Percentiles rank a stretch among this genome's conserved stretches.
Evolutionary conservation across 2,113 vertebrate genomes (phyloP).

Genomic region (Hemichromis elongatus): DNA sequence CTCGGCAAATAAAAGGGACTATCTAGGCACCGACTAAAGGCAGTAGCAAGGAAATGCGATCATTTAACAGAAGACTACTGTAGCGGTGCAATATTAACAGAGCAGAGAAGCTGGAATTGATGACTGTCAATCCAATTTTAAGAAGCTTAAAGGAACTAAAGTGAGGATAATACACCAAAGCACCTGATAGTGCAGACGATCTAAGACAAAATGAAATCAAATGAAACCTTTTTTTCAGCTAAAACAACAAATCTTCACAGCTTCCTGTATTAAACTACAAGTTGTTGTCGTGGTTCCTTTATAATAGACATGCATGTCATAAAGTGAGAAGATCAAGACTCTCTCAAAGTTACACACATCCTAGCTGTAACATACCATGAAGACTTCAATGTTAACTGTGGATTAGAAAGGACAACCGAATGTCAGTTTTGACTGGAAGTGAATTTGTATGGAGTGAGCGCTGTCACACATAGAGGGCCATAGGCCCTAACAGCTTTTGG

Average conservation of each 20-base stretch:
- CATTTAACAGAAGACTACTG: not conserved
- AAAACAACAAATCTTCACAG: not conserved
- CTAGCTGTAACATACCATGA: not conserved
- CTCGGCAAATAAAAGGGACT: constrained; percentile 10
- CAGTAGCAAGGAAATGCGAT: not conserved
- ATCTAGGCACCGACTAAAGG: not conserved
- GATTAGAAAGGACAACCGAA: constrained; percentile 2
- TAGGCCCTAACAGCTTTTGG: constrained; percentile 29
- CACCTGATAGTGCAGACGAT: not conserved
- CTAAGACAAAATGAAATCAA: not conserved
- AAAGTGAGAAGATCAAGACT: not conserved
- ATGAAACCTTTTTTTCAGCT: not conserved
- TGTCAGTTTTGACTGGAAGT: constrained; percentile 10
- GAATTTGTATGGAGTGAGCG: constrained; percentile 34
- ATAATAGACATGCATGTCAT: not conserved
- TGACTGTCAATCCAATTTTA: constrained; percentile 8
- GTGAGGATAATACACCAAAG: constrained; percentile 1
- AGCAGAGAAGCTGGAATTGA: not conserved
- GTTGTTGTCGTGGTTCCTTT: not conserved
- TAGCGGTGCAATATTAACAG: not conserved
- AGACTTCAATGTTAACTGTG: not conserved
- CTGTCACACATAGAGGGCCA: constrained; percentile 28
- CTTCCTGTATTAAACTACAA: not conserved
- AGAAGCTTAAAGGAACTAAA: not conserved
- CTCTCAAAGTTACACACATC: not conserved